Percentiles rank a stretch among this genome's conserved stretches.
phyloP scores from a whole-genome alignment of 2,113 vertebrate genomes.

The Urocynchramus pylzowi region DNA sequence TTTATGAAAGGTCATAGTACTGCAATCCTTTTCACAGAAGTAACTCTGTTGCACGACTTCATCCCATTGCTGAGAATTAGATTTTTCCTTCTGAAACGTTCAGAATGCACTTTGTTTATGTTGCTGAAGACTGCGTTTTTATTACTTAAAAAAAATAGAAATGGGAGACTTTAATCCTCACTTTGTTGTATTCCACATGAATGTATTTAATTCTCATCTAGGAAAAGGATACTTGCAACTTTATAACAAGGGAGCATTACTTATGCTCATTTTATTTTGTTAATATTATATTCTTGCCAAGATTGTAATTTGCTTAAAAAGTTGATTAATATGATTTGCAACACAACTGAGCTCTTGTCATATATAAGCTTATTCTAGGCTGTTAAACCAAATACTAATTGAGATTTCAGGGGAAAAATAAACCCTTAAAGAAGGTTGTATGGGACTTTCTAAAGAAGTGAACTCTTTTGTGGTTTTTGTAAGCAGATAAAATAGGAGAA shows the following conservation, averaged over 20 bases:
- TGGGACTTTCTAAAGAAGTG: neutral
- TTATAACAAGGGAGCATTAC: neutral
- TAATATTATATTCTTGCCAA: neutral
- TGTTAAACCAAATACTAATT: neutral
- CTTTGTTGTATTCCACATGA: neutral
- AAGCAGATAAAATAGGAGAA: neutral
- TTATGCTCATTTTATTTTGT: neutral
- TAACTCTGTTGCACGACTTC: neutral
- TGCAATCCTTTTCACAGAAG: neutral
- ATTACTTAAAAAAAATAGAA: neutral
- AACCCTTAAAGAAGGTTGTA: neutral
- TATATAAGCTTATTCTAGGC: neutral
- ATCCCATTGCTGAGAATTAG: neutral
- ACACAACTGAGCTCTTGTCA: neutral
- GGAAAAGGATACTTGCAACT: neutral
- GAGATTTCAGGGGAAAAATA: neutral
- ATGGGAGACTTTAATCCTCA: neutral
- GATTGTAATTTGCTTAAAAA: neutral
- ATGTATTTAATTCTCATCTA: neutral
- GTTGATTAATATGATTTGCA: neutral
- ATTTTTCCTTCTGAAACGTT: neutral
- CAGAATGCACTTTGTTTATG: neutral
- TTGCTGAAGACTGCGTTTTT: neutral
- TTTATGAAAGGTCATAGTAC: neutral
- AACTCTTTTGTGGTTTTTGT: neutral